Percentiles rank a stretch among this genome's conserved stretches.
phyloP scores from a whole-genome alignment of 2,888 invertebrate genomes.

The Ormia ochracea region DNA sequence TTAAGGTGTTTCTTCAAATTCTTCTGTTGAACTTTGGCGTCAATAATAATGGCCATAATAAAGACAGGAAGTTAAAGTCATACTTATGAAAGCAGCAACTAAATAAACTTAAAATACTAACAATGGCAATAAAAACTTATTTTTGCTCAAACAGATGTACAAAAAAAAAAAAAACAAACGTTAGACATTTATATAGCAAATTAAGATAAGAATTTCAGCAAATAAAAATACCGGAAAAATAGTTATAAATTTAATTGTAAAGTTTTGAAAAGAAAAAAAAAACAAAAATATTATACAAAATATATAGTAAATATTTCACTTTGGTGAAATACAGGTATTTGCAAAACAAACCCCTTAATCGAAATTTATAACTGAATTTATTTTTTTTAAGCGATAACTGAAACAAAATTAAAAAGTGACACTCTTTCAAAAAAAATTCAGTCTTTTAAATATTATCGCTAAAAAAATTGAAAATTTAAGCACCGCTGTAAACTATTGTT shows the following conservation, averaged over 20 bases:
- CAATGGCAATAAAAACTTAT: neutral
- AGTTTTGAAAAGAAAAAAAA: neutral
- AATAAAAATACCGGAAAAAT: constrained; percentile 15
- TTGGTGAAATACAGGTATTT: too few relatives aligned
- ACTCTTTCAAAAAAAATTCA: too few relatives aligned
- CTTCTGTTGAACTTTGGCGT: neutral
- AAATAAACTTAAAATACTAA: neutral
- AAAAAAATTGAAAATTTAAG: too few relatives aligned
- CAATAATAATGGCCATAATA: constrained; percentile 6
- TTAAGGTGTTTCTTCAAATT: constrained; percentile 45
- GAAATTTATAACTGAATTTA: too few relatives aligned
- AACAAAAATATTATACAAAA: too few relatives aligned
- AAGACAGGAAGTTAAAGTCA: constrained; percentile 55
- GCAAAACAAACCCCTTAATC: too few relatives aligned
- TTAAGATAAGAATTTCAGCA: neutral
- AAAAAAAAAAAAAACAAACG: neutral
- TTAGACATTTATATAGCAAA: constrained; percentile 22
- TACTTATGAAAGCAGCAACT: constrained; percentile 34
- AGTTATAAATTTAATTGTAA: neutral
- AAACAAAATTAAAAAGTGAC: too few relatives aligned
- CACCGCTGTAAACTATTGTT: too few relatives aligned
- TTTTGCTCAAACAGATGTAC: constrained; percentile 24
- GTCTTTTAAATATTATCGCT: too few relatives aligned
- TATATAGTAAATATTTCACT: too few relatives aligned
- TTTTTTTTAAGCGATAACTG: too few relatives aligned